Percentiles rank a stretch among this genome's conserved stretches.
Conservation (phyloP, 2,113 vertebrate genomes). For the Triplophysa dalaica region DNA sequence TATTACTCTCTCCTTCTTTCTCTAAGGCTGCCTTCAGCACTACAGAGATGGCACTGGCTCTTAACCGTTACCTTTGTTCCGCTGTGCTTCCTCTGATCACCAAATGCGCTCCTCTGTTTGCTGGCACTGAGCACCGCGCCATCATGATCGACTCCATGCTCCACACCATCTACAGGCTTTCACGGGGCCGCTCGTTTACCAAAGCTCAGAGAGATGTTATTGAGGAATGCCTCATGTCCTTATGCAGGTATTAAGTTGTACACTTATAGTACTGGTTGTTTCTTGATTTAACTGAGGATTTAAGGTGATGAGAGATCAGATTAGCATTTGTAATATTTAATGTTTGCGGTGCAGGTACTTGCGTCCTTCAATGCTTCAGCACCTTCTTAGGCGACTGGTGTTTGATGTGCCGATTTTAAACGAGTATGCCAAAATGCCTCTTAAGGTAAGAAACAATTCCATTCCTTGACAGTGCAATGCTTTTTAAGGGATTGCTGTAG, state of each 20-base stretch:
- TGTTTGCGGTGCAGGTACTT: conserved; percentile 74
- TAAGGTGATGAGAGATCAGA: too few relatives aligned
- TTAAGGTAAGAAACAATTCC: conserved; percentile 77
- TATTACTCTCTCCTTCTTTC: not conserved
- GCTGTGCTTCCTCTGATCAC: conserved; percentile 93
- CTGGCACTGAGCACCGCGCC: conserved; percentile 90
- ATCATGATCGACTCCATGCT: conserved; percentile 98
- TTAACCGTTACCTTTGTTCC: conserved; percentile 90
- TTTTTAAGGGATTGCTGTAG: not conserved
- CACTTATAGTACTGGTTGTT: not conserved
- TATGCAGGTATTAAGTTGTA: conserved; percentile 80
- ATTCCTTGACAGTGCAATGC: not conserved
- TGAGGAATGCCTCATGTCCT: conserved; percentile 92
- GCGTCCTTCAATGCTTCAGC: conserved; percentile 91
- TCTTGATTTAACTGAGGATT: not conserved
- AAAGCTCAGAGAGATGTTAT: conserved; percentile 94
- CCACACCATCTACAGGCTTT: conserved; percentile 92
- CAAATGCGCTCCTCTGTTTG: conserved; percentile 91
- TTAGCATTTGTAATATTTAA: not conserved
- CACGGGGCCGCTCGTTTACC: conserved; percentile 90
- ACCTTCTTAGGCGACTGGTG: conserved; percentile 85
- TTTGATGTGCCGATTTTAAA: conserved; percentile 94
- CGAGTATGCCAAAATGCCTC: conserved; percentile 91
- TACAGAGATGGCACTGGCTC: conserved; percentile 92
- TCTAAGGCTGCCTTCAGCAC: conserved; percentile 89